Percentiles rank a stretch among this genome's conserved stretches.
Conservation (phyloP, 1,140 invertebrate species). For the Lasaia peninsularis region DNA sequence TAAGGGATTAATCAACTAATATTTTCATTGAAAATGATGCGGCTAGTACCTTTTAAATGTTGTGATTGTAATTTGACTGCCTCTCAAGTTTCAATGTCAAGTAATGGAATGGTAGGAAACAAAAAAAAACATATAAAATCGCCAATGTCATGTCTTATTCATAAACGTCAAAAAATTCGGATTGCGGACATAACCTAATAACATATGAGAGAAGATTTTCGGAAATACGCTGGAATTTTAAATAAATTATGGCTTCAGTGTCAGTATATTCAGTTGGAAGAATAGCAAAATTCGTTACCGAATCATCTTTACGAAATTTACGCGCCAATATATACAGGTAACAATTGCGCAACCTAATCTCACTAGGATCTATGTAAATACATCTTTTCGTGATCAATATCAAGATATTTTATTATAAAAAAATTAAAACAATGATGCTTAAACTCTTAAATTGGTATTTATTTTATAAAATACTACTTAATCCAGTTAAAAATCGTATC, state of each 20-base stretch:
- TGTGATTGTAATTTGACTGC: no score
- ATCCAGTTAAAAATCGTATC: background rate
- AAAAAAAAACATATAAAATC: no score
- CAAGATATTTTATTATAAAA: background rate
- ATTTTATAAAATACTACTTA: background rate
- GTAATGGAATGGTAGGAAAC: no score
- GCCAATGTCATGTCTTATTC: background rate
- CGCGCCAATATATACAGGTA: conserved; percentile 60
- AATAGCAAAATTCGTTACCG: conserved; percentile 54
- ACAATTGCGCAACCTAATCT: conserved; percentile 54
- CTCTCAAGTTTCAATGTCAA: no score
- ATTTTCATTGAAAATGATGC: no score
- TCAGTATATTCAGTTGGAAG: conserved; percentile 59
- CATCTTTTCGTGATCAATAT: background rate
- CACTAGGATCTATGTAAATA: conserved; percentile 4
- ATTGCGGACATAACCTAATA: conserved; percentile 1
- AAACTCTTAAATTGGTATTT: background rate
- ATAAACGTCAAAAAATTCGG: background rate
- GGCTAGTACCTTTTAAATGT: no score
- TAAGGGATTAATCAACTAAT: no score
- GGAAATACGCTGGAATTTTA: conserved; percentile 15
- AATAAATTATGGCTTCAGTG: conserved; percentile 55
- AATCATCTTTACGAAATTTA: conserved; percentile 42
- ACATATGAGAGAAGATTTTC: background rate
- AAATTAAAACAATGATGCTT: background rate